Evolutionary conservation across 2,113 vertebrate species (phyloP), one percentile per base, ranked within the genome.

Genomic region (Myrmophylax atrothorax): DNA sequence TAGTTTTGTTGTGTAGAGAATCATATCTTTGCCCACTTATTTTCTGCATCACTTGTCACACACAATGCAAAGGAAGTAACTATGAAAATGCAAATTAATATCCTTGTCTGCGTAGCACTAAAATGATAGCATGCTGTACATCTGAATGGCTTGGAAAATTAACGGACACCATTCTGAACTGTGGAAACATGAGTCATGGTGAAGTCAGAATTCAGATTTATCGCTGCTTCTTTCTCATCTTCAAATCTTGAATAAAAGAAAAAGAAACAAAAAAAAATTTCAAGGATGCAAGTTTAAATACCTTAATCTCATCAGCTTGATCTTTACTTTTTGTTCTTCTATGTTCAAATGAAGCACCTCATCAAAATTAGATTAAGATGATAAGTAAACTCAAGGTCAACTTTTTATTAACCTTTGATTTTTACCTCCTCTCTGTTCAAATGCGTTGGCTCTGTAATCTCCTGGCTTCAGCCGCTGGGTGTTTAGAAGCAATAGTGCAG

Each of bases 401-500:
- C 56, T 95, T 94, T 80, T 82, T 88, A 56, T 84, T 89, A 49
- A 94, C 63, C 37, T 96, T 78, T 73, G 58, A 16, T 22, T 53
- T 89, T 93, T 82, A 67, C 73, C 69, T 68, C 38, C 75, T 56
- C 58, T 60, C 76, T 92, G 47, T 73, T 93, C 40, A 67, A 88
- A 62, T 0, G 2, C 79, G 73, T 89, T 64, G 80, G 70, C 73
- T 90, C 91, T 94, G 80, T 87, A 82, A 47, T 40, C 50, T 80
- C 69, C 50, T 3, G 42, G 50, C 80, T 90, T 64, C 74, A 93
- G 94, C 56, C 78, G 4, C 74, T 92, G 67, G 92, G 63, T 90
- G 50, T 94, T 96, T 81, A 94, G 78, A 96, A 93, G 96, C 87
- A 97, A 97, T 97, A 91, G 79, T 76, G 72, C 89, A 76, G 96